These are phyloP conservation scores for Callosobruchus maculatus DNA, from an alignment of 2,888 invertebrate species.

Conservation along the genomic window DNA sequence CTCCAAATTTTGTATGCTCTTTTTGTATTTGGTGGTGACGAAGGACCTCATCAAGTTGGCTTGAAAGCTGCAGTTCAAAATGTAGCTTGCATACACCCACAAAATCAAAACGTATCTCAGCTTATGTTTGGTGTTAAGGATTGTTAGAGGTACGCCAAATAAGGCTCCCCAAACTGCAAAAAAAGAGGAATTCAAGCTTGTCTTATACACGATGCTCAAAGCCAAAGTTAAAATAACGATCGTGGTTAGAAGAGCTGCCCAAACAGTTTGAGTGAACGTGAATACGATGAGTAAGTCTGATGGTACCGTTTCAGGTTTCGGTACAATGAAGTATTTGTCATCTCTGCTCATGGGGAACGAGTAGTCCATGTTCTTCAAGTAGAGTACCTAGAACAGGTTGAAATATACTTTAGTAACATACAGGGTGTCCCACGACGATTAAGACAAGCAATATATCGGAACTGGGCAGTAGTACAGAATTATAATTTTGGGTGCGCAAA, in stretches of 20 bases:
- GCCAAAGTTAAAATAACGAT: background rate
- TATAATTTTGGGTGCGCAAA: no score
- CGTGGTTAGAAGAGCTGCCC: background rate
- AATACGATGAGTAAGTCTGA: background rate
- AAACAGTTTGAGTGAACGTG: background rate
- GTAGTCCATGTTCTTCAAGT: background rate
- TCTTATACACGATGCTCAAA: background rate
- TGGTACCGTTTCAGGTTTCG: background rate
- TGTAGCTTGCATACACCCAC: background rate
- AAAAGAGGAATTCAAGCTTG: background rate
- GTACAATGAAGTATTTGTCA: background rate
- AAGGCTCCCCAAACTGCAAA: background rate
- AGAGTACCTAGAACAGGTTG: background rate
- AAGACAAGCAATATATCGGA: no score
- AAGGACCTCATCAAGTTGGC: background rate
- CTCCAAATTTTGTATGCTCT: background rate
- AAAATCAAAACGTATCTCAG: background rate
- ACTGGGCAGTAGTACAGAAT: no score
- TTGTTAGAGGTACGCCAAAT: background rate
- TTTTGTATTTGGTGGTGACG: background rate
- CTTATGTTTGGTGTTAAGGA: background rate
- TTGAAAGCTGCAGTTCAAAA: background rate
- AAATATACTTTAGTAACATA: no score
- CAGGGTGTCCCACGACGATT: no score
- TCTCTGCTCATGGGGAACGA: background rate